A percentile compares a stretch with the other conserved stretches of the same genome.
These are phyloP conservation scores for Drosophila cardini DNA, from an alignment of 1,140 invertebrate species.

Conservation along the genomic window DNA sequence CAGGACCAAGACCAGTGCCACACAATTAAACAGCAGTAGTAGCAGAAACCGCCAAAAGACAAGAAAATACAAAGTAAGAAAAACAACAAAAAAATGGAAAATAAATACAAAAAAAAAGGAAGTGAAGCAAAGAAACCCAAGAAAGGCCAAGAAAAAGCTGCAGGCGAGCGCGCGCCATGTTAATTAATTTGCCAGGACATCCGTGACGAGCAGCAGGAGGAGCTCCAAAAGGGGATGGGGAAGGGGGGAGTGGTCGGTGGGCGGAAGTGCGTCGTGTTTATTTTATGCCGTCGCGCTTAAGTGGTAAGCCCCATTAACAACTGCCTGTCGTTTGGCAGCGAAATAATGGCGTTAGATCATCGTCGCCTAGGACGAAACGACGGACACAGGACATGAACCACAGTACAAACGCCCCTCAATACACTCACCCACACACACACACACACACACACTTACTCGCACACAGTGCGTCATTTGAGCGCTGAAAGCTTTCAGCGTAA, in stretches of 20 bases:
- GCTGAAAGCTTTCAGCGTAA: conserved; percentile 82
- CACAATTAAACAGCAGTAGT: conserved; percentile 61
- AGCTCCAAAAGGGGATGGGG: background rate
- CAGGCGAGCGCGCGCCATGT: conserved; percentile 61
- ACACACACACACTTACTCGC: conserved; percentile 21
- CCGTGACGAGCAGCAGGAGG: conserved; percentile 35
- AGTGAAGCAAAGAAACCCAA: conserved; percentile 7
- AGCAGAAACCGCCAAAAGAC: conserved; percentile 44
- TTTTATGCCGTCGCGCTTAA: conserved; percentile 82
- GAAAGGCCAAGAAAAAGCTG: conserved; percentile 33
- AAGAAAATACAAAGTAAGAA: conserved; percentile 33
- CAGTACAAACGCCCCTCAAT: conserved; percentile 20
- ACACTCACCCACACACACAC: conserved; percentile 19
- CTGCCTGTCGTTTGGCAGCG: conserved; percentile 76
- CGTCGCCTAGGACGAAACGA: conserved; percentile 57
- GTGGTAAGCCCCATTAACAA: conserved; percentile 83
- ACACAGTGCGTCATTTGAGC: conserved; percentile 77
- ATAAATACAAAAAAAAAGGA: conserved; percentile 1
- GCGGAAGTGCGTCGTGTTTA: conserved; percentile 62
- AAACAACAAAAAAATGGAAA: conserved; percentile 29
- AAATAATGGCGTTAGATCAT: conserved; percentile 83
- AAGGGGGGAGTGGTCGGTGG: conserved; percentile 1
- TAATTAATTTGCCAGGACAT: conserved; percentile 83
- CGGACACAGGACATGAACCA: conserved; percentile 10
- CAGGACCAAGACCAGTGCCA: conserved; percentile 25